Conservation (phyloP, 2,797 vertebrate species). For the Hipposideros larvatus region DNA sequence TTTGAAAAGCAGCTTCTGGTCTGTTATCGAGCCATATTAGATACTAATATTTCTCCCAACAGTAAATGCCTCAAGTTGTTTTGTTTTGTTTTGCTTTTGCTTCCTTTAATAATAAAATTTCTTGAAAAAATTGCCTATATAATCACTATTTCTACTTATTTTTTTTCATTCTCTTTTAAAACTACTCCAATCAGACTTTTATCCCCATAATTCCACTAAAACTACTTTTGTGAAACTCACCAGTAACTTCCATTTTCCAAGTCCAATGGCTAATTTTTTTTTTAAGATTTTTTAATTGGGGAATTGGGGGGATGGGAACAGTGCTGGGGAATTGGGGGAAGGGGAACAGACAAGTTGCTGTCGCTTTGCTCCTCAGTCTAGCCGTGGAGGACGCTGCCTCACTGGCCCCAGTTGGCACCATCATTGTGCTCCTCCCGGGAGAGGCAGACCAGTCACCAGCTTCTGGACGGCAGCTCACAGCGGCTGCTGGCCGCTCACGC, state of each 20-base stretch:
- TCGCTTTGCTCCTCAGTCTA: too few relatives aligned
- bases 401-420: too few relatives aligned
- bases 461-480: too few relatives aligned
- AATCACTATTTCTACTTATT: background rate
- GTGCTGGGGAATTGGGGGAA: too few relatives aligned
- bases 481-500: too few relatives aligned
- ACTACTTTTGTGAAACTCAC: background rate
- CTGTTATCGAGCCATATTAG: background rate
- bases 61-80: background rate
- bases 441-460: too few relatives aligned
- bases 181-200: background rate
- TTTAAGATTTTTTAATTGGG: too few relatives aligned
- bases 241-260: background rate
- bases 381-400: too few relatives aligned
- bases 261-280: background rate
- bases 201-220: background rate
- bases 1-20: background rate
- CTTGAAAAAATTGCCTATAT: background rate
- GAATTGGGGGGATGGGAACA: too few relatives aligned
- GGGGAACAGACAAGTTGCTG: too few relatives aligned
- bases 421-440: too few relatives aligned
- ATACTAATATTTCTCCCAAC: background rate
- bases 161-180: background rate
- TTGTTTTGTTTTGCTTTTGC: background rate
- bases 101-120: background rate